Conservation (phyloP, 2,888 invertebrate species). For the Liposcelis brunnea region DNA sequence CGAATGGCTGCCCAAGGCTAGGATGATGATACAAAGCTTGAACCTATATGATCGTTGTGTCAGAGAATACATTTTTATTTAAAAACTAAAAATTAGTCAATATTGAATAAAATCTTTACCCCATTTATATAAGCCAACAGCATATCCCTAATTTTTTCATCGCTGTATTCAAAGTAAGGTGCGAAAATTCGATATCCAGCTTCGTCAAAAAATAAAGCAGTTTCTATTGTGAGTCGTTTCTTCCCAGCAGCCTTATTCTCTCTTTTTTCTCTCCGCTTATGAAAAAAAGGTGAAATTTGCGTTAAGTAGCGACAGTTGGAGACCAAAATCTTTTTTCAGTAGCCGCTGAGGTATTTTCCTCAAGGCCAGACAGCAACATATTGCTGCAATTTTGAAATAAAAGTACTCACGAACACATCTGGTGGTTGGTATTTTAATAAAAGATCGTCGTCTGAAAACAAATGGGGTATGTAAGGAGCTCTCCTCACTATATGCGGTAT, state of each 20-base stretch:
- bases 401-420: too few relatives aligned
- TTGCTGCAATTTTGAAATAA: too few relatives aligned
- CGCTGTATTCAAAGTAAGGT: constrained; percentile 46
- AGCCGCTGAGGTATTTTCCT: constrained; percentile 11
- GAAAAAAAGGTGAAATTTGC: constrained; percentile 1
- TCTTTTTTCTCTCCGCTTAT: constrained; percentile 13
- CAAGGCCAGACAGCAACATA: too few relatives aligned
- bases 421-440: too few relatives aligned
- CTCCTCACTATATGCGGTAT: constrained; percentile 25
- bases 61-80: background rate
- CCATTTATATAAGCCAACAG: constrained; percentile 62
- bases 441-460: background rate
- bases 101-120: constrained; percentile 29
- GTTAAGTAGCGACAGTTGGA: background rate
- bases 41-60: constrained; percentile 29
- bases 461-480: background rate
- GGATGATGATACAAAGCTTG: constrained; percentile 66
- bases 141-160: constrained; percentile 50
- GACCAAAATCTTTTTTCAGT: constrained; percentile 13
- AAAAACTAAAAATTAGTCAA: constrained; percentile 7
- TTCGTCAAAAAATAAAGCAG: constrained; percentile 58
- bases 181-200: constrained; percentile 52
- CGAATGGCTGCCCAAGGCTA: constrained; percentile 45
- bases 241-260: background rate
- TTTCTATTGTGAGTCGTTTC: constrained; percentile 40